Conservation (phyloP, 2,113 vertebrate genomes). For the Eurystomus gularis region DNA sequence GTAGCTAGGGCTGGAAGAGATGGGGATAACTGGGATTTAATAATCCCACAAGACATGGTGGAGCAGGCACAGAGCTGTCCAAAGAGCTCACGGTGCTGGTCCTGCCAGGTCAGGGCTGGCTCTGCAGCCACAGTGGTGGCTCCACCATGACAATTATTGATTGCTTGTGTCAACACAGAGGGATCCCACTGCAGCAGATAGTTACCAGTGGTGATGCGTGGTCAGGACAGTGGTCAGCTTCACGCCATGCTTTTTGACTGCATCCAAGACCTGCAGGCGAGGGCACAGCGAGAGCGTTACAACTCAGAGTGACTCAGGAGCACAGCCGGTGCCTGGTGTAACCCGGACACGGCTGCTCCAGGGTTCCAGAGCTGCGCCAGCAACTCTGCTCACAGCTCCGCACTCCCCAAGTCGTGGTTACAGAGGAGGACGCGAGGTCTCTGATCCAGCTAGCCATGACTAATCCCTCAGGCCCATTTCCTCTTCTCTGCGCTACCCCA, state of each 20-base stretch:
- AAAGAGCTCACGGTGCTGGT: no score
- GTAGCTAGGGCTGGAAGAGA: background rate
- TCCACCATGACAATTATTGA: background rate
- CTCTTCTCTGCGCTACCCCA: background rate
- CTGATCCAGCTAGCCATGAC: background rate
- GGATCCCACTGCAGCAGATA: background rate
- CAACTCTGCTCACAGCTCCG: background rate
- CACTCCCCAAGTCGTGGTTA: background rate
- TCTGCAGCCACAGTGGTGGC: background rate
- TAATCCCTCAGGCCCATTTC: background rate
- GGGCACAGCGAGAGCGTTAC: background rate
- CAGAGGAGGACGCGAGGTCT: rapidly evolving
- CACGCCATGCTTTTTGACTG: constrained; percentile 85
- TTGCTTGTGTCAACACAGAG: background rate
- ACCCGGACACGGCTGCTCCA: background rate
- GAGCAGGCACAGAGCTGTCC: background rate
- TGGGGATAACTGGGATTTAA: background rate
- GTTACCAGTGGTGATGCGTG: constrained; percentile 97
- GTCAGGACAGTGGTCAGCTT: constrained; percentile 92
- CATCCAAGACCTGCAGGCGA: constrained; percentile 86
- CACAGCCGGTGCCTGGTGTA: background rate
- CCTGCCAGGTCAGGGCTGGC: background rate
- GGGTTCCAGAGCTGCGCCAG: background rate
- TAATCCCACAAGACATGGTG: rapidly evolving
- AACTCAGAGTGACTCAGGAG: background rate